Base-by-base conservation (phyloP, 2,797 vertebrate species). In the Pseudomugil gertrudae region DNA sequence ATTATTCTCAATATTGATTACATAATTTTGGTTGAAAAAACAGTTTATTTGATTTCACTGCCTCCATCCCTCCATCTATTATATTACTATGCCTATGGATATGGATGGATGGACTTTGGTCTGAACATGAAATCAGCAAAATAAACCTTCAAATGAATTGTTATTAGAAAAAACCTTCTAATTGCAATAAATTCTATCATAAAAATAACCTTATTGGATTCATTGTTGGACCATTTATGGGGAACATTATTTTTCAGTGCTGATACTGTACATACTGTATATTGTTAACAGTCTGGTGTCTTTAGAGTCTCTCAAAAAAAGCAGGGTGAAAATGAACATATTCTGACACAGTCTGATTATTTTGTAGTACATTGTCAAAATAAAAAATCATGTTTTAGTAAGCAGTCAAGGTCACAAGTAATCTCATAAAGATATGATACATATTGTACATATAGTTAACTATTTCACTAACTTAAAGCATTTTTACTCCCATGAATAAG, bases 401-500 rank as follows among this genome's bases (percentile, higher is more conserved):
- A 14, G 9, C 24, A 57, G 27, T 57, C 27, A 33, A 13, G n/a
- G 26, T 50, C 4, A 48, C 33, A 3, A 50, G 59, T 50, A 27
- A 21, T 70, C 29, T 23, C 57, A 15, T 0, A 52, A 17, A 35
- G 21, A 32, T 14, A 30, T 15, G 33, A 23, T 14, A 50, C 5
- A 10, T 14, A 50, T 50, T 23, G 13, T 24, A 24, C 5, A 6
- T 5, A 3, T 8, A 38, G 11, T 35, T 15, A 23, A 4, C 9
- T 57, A 4, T 7, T 60, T 45, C 19, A 47, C n/a, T 43, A 35
- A 50, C 19, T 21, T 8, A 52, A 50, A 38, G 47, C 27, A 62
- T 50, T 36, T 47, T 83, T 30, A 70, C 45, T 69, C 48, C n/a
- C 2, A 45, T 10, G 36, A 55, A 69, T 69, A 56, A 63, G 47